Percentiles rank a stretch among this genome's conserved stretches.
Evolutionary conservation across 2,797 vertebrate genomes (phyloP).

Genomic region (Anguilla marmorata): DNA sequence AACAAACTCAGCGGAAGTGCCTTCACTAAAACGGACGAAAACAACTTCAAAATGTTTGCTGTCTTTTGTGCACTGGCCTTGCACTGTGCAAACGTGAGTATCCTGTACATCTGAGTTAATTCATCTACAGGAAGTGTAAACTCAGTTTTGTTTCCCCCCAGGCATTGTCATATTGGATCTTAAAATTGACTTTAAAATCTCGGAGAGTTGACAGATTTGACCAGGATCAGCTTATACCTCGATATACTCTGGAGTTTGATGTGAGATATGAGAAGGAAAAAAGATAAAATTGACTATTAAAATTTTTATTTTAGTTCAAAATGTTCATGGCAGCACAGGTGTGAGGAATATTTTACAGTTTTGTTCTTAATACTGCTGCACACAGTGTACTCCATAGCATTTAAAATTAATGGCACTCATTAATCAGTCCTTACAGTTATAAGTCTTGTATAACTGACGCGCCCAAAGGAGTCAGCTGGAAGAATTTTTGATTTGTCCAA

Average conservation of each 20-base stretch:
- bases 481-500: background rate
- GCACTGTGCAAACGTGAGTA: slow-evolving; percentile 99
- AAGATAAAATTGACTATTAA: background rate
- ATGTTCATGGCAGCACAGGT: background rate
- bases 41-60: slow-evolving; percentile 99
- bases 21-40: slow-evolving; percentile 99
- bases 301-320: background rate
- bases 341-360: background rate
- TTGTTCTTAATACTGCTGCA: background rate
- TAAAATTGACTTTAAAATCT: background rate
- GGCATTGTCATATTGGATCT: background rate
- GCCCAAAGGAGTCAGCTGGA: background rate
- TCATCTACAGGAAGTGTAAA: background rate
- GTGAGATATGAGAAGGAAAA: background rate
- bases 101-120: background rate
- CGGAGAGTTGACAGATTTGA: background rate
- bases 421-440: background rate
- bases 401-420: background rate
- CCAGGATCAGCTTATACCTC: background rate
- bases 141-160: background rate
- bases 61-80: slow-evolving; percentile 99
- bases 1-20: slow-evolving; percentile 98
- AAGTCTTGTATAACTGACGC: background rate
- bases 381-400: background rate
- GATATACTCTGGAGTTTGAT: background rate